Base-by-base conservation (phyloP, 2,888 invertebrate genomes). In the Caenorhabditis sp. region DNA sequence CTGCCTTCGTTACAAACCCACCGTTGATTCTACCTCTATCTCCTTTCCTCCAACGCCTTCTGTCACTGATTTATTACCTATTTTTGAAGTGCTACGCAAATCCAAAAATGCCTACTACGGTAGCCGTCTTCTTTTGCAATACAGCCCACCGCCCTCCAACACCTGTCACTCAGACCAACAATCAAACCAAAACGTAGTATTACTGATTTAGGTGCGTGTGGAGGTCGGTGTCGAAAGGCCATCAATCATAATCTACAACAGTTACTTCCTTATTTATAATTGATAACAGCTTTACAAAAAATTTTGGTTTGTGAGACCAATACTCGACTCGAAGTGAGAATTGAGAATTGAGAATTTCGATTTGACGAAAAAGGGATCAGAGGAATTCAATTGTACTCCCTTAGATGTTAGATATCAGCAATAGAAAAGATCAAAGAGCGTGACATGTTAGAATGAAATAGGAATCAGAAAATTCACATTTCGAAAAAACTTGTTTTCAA, bases 211-310 rank as follows among this genome's bases (percentile, higher is more conserved):
- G 54, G 68, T 54, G 51, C 54, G 66, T 66, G 49, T n/a, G 66
- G 16, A 2, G 63, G 47, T 16, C 16, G 63, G 19, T 56, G 31
- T 14, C 2, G 35, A 0, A n/a, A 41, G 41, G 41, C 28, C 47
- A 79, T 79, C 79, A 70, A 79, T 79, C 79, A 70, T 79, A 79
- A 79, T 64, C 61, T 26, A 54, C 44, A 63, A 70, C 54, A 38
- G 35, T 19, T 54, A 63, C 70, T 79, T 70, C 70, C 70, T 70
- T 63, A 10, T 68, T 41, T 14, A 19, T 58, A 47, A 38, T 19
- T 58, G 47, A 28, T 24, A 66, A 49, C 24, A 19, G 31, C 44
- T 64, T 56, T 41, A 63, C 54, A 41, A 41, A 41, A 12, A 68
- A 26, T 56, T 47, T 47, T 54, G 14, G 19, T 44, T 4, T 31